phyloP scores from a whole-genome alignment of 2,797 vertebrate species.

The Coccyzus lansbergi region DNA sequence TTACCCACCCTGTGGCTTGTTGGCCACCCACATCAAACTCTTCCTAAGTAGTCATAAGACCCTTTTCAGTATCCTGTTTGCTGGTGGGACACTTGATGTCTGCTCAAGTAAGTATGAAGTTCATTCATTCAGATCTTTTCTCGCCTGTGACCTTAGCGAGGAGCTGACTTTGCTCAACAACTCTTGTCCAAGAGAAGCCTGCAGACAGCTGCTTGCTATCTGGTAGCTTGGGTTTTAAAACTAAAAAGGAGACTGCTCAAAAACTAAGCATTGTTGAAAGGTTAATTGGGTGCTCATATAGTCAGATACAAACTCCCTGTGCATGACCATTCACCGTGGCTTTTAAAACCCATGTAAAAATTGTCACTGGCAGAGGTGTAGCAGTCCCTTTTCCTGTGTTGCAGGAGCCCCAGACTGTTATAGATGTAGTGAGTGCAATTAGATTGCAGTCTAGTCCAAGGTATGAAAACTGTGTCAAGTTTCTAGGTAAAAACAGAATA shows the following conservation, averaged over 20 bases:
- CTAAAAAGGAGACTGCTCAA: not conserved
- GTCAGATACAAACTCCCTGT: not conserved
- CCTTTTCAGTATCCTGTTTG: not conserved
- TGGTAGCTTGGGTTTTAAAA: not conserved
- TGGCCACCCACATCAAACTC: not conserved
- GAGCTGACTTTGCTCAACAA: not conserved
- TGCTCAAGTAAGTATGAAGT: not conserved
- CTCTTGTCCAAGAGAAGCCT: not conserved
- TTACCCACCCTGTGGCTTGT: not conserved
- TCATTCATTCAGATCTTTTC: not conserved
- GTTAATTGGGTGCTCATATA: not conserved
- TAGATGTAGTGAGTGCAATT: not conserved
- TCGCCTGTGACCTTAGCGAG: not conserved
- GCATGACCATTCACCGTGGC: fast-evolving
- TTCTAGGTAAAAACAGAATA: not conserved
- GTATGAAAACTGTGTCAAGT: not conserved
- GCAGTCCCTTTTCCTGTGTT: not conserved
- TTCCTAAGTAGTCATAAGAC: not conserved
- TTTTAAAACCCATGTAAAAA: not conserved
- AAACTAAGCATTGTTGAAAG: not conserved
- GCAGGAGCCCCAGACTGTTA: not conserved
- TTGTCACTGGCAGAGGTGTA: not conserved
- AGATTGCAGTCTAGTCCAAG: not conserved
- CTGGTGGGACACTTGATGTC: not conserved
- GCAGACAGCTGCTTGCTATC: not conserved